Evolutionary conservation across 2,113 vertebrate species (phyloP), one percentile per base, ranked within the genome.

Genomic region (Murina feae): DNA sequence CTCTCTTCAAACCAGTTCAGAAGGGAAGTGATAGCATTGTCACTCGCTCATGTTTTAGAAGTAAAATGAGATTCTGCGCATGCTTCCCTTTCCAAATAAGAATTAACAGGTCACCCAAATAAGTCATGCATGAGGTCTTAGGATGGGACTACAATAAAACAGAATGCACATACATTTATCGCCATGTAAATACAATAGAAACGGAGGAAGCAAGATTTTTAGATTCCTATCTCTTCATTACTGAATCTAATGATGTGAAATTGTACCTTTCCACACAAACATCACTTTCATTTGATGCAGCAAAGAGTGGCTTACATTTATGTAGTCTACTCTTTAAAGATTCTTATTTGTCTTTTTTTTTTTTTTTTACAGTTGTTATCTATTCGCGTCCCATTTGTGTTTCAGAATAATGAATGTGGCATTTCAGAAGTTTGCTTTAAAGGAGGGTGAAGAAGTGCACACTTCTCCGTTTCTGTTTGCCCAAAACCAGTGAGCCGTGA

Each of bases 41-140:
- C 39, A 42, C 69, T n/a, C 17, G 86, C 69, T 71, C 74, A 1
- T 39, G 39, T 85, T 71, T 76, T 37, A 9, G 6, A 79, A 89
- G 79, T 39, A 32, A 32, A 94, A 89, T 32, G 79, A 94, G 78
- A 60, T 55, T 78, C 69, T 20, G 30, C 53, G 2, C 55, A n/a
- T 32, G 4, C 72, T 91, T 75, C 71, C 25, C 69, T 49, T 90
- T 91, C 94, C 95, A 92, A 92, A 81, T 86, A 89, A 94, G 94
- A 97, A 95, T 95, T 93, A 97, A 53, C 71, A 90, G 91, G 94
- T 96, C 74, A 9, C 82, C 12, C n/a, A 96, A 96, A 93, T 95
- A 94, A 96, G 95, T 97, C 96, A 97, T 93, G n/a, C 93, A 96
- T 92, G 88, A 97, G 87, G 51, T n/a, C 91, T 96, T 53, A 85